Base-by-base conservation (phyloP, 2,113 vertebrate genomes). In the Calyptommatus sinebrachiatus region DNA sequence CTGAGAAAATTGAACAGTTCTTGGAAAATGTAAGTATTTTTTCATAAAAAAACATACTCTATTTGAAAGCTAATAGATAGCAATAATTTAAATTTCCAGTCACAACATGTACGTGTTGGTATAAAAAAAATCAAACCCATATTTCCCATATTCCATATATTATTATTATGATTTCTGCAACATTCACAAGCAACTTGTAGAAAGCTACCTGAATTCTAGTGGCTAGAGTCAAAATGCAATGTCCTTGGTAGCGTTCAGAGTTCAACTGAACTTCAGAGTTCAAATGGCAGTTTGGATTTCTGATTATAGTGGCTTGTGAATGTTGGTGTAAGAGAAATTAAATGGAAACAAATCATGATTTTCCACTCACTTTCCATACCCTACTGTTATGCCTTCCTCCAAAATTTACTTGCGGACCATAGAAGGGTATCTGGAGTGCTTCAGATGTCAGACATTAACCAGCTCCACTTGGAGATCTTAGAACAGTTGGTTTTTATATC, bases 21-120 rank as follows among this genome's bases (percentile, higher is more conserved):
- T 92, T 99, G 90, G 95, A 96, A 91, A 97, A 96, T 8, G 98
- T 99, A 92, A 97, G 97, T 94, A 76, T 26, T 29, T 10, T 81
- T 81, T 20, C 18, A 8, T 22, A 62, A 9, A 62, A 9, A 35
- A 12, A 14, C 8, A 29, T 11, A 16, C 26, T 35, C 3, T 5
- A 48, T 8, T 6, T 69, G 12, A 46, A 41, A 21, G 1, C 14
- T 57, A 14, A 18, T 57, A 18, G 53, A 57, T 57, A 41, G 35
- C 35, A 41, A 41, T 41, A 41, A 41, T 41, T 41, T 41, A 41
- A 41, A 41, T 41, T 41, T 41, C 35, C 35, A 41, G 35, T 41
- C 35, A 41, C 35, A 41, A 41, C 35, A 41, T 41, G 35, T 41
- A 41, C 35, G 5, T 41, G 35, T 41, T 41, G 35, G 35, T 5